These are phyloP conservation scores for Amaurobius ferox DNA, from an alignment of 2,888 invertebrate species.

Conservation along the genomic window DNA sequence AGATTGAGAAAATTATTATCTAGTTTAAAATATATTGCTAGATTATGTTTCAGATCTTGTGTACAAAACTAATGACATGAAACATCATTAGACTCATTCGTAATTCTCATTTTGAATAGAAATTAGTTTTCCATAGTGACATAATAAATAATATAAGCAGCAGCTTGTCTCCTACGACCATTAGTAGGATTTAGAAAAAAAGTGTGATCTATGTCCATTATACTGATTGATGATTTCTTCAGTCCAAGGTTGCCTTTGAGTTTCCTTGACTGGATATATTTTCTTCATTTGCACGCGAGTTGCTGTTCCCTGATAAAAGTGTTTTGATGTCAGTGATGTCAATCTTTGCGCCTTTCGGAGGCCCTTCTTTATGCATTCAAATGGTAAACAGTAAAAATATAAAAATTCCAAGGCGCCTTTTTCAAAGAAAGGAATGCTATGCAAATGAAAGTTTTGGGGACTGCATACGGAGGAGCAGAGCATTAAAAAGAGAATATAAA, in stretches of 20 bases:
- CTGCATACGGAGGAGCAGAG: not conserved
- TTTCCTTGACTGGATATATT: conserved; percentile 43
- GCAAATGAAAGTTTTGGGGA: conserved; percentile 26
- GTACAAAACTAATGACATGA: too few species aligned
- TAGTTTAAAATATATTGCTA: too few species aligned
- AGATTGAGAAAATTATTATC: too few species aligned
- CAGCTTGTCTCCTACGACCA: conserved; percentile 17
- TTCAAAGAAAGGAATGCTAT: conserved; percentile 29
- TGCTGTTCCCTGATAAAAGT: conserved; percentile 62
- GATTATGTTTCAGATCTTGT: too few species aligned
- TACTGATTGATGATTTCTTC: conserved; percentile 69
- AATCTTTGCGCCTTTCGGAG: conserved; percentile 45
- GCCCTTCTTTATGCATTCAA: conserved; percentile 62
- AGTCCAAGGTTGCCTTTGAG: conserved; percentile 58
- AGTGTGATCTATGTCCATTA: conserved; percentile 62
- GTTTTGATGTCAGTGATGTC: conserved; percentile 62
- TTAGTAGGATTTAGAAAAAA: conserved; percentile 39
- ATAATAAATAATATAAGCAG: not conserved
- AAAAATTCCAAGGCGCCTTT: conserved; percentile 41
- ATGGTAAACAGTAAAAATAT: conserved; percentile 67
- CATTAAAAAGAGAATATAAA: not conserved
- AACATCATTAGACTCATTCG: too few species aligned
- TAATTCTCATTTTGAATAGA: not conserved
- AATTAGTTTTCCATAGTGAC: not conserved
- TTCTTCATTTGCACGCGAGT: conserved; percentile 65